These are phyloP conservation scores for western clawed frog (Xenopus tropicalis) DNA, from an alignment of 2,113 vertebrate species.

Conservation along the genomic window UCB_Xtro_10.0 CM004447.2:121154001-121154500, in stretches of 20 bases:
- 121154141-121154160: too few relatives aligned
- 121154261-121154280: constrained; percentile 11
- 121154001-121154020: too few relatives aligned
- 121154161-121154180: too few relatives aligned
- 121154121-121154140: too few relatives aligned
- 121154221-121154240: too few relatives aligned
- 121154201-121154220: too few relatives aligned
- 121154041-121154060: too few relatives aligned
- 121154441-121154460: constrained; percentile 24
- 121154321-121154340: constrained; percentile 12
- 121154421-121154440: constrained; percentile 14
- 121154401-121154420: constrained; percentile 23
- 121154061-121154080: too few relatives aligned
- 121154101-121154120: too few relatives aligned
- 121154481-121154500: constrained; percentile 31
- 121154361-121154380: constrained; percentile 14
- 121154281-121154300: constrained; percentile 17
- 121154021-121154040: too few relatives aligned
- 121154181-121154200: too few relatives aligned
- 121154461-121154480: constrained; percentile 28
- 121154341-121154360: constrained; percentile 34
- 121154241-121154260: not conserved
- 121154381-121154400: constrained; percentile 9
- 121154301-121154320: constrained; percentile 11
- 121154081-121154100: too few relatives aligned